Base-by-base conservation (phyloP, 1,140 invertebrate genomes). In the Penaeus japonicus region DNA sequence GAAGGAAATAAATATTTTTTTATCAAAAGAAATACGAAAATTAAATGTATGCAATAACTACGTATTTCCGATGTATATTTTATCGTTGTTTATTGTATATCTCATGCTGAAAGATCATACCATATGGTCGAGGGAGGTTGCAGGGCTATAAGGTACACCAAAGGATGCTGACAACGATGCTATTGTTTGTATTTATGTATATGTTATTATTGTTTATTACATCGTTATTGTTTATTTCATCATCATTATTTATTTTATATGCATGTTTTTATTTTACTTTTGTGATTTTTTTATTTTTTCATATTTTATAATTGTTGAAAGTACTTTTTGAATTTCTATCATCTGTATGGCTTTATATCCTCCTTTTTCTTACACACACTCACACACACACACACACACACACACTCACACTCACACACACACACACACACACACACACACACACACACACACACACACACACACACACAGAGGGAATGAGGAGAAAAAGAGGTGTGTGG, bases 321-420 rank as follows among this genome's bases (percentile, higher is more conserved):
- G 57, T 17, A 59, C n/a, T n/a, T n/a, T 59, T 59, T n/a, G n/a
- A n/a, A n/a, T n/a, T n/a, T n/a, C n/a, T n/a, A n/a, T n/a, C n/a
- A n/a, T n/a, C n/a, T n/a, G n/a, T n/a, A n/a, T n/a, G n/a, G n/a
- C 57, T 17, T 59, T 15, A 15, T 59, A 17, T n/a, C n/a, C n/a
- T n/a, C n/a, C n/a, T n/a, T n/a, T n/a, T n/a, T n/a, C n/a, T n/a
- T n/a, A n/a, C n/a, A 59, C n/a, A 59, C 57, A 59, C 57, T 17
- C 57, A 59, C 57, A 91, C 91, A 92, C 90, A 88, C 92, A 90
- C 92, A 93, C 92, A 92, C 92, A 65, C 57, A 59, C 57, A 59
- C 57, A 59, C 57, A 59, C 57, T 17, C 57, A 59, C 57, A 59
- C 57, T 17, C 57, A 59, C 57, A 59, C 57, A 59, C 57, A 59